Conservation (phyloP, 2,113 vertebrate species). For the Poecilia latipinna region DNA sequence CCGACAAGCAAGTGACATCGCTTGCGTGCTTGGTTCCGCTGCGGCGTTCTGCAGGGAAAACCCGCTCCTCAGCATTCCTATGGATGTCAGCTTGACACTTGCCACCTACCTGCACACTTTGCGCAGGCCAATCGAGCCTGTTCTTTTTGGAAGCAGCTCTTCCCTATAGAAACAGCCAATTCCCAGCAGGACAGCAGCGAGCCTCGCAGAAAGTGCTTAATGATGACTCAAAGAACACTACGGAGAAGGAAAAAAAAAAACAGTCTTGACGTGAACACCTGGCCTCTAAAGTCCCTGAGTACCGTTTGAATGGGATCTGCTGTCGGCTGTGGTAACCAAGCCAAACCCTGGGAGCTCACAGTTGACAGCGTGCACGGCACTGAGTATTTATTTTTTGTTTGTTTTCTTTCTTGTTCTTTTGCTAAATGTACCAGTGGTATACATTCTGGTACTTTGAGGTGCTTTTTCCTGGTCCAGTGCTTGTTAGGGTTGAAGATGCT, state of each 20-base stretch:
- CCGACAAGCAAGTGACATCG: neutral
- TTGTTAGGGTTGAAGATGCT: neutral
- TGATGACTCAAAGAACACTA: neutral
- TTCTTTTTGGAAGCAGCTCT: neutral
- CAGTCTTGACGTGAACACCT: neutral
- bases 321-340: neutral
- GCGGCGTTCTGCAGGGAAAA: conserved; percentile 10
- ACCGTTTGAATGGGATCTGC: neutral
- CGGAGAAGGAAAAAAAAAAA: too few relatives aligned
- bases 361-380: neutral
- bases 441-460: neutral
- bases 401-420: too few relatives aligned
- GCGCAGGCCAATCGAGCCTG: neutral
- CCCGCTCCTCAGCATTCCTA: neutral
- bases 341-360: neutral
- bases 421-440: too few relatives aligned
- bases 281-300: neutral
- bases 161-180: neutral
- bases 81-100: neutral
- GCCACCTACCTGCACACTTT: neutral
- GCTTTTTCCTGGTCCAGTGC: neutral
- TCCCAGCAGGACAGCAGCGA: neutral
- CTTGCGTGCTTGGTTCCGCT: neutral
- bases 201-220: neutral
- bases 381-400: too few relatives aligned